These are phyloP conservation scores for Microctenopoma steveboyesi DNA, from an alignment of 2,797 vertebrate species.

Conservation along the genomic window DNA sequence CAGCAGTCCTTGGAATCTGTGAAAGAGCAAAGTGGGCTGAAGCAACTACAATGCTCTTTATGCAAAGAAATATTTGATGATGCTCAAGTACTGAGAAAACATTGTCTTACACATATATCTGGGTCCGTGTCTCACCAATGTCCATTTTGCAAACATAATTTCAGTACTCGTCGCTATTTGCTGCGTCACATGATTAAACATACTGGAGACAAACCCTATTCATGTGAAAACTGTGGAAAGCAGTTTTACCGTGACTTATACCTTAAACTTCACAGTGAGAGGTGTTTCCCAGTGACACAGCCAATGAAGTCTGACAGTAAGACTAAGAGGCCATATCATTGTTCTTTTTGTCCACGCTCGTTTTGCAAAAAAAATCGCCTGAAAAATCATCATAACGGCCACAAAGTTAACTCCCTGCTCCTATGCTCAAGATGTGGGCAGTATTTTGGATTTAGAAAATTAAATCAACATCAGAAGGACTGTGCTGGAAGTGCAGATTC, in stretches of 20 bases:
- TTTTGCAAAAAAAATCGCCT: slow-evolving; percentile 68
- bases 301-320: not conserved
- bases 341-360: slow-evolving; percentile 74
- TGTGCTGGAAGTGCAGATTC: slow-evolving; percentile 43
- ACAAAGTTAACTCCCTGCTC: slow-evolving; percentile 68
- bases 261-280: slow-evolving; percentile 68
- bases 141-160: slow-evolving; percentile 78
- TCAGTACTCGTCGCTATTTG: slow-evolving; percentile 64
- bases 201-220: slow-evolving; percentile 76
- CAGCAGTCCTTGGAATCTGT: slow-evolving; percentile 27
- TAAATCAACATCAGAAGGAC: slow-evolving; percentile 64
- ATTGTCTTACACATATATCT: slow-evolving; percentile 79
- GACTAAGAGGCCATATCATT: slow-evolving; percentile 37
- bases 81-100: slow-evolving; percentile 69
- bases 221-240: slow-evolving; percentile 77
- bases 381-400: slow-evolving; percentile 68
- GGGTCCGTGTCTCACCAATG: slow-evolving; percentile 66
- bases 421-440: slow-evolving; percentile 75
- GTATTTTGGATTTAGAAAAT: slow-evolving; percentile 73
- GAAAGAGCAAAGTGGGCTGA: slow-evolving; percentile 31
- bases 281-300: slow-evolving; percentile 54
- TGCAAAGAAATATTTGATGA: slow-evolving; percentile 77
- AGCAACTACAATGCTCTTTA: slow-evolving; percentile 69
- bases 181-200: slow-evolving; percentile 80
- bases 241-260: slow-evolving; percentile 69